phyloP scores from a whole-genome alignment of 2,113 vertebrate species.

The Sorex fumeus region DNA sequence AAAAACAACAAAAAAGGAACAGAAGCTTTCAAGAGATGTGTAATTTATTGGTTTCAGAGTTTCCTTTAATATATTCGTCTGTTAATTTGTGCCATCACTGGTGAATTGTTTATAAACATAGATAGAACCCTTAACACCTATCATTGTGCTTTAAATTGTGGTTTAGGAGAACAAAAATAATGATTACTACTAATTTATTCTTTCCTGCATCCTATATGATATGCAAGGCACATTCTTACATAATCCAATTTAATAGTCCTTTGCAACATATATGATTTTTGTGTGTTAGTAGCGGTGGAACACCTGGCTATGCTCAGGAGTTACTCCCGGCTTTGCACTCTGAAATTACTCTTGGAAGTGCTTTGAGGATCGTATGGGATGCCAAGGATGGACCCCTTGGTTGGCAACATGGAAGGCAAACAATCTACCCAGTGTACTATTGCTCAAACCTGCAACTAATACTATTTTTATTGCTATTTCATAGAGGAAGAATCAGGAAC shows the following conservation, averaged over 20 bases:
- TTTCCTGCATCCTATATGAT: background rate
- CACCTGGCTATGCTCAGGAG: no score
- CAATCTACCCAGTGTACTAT: no score
- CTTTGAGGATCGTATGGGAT: no score
- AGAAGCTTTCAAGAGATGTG: background rate
- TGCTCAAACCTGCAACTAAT: background rate
- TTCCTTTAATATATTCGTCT: background rate
- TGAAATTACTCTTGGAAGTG: no score
- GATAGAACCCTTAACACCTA: background rate
- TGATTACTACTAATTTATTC: background rate
- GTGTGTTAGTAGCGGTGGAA: no score
- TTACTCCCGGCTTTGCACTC: no score
- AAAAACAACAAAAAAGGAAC: background rate
- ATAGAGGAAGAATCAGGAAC: background rate
- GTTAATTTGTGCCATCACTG: background rate
- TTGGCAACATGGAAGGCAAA: no score
- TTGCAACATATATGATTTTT: background rate
- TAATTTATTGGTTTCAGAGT: background rate
- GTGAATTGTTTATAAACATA: background rate
- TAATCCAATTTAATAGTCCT: background rate
- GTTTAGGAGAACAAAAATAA: constrained; percentile 11
- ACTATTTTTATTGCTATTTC: background rate
- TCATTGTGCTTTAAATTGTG: background rate
- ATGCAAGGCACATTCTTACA: background rate
- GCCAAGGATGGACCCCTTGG: no score